A percentile compares a stretch with the other conserved stretches of the same genome.
phyloP scores from a whole-genome alignment of 2,797 vertebrate genomes.

The Champsocephalus esox region DNA sequence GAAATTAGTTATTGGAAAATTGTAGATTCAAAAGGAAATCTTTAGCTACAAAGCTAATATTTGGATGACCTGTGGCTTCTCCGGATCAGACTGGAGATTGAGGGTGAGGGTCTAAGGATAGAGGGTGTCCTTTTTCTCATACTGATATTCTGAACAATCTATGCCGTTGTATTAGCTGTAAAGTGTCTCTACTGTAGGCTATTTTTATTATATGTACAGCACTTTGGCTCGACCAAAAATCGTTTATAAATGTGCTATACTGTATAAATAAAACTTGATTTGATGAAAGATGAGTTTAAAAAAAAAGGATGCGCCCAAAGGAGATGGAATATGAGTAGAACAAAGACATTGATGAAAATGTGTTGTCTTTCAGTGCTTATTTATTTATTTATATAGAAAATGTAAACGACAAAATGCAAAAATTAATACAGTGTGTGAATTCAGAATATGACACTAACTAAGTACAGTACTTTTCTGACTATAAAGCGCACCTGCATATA shows the following conservation, averaged over 20 bases:
- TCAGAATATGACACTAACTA: slow-evolving; percentile 22
- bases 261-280: too few relatives aligned
- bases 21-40: slow-evolving; percentile 45
- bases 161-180: too few relatives aligned
- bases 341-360: slow-evolving; percentile 11
- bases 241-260: too few relatives aligned
- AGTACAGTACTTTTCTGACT: neutral
- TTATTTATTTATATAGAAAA: neutral
- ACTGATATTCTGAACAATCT: too few relatives aligned
- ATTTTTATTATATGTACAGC: too few relatives aligned
- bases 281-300: slow-evolving; percentile 18
- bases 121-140: too few relatives aligned
- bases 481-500: too few relatives aligned
- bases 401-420: neutral
- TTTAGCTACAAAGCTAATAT: slow-evolving; percentile 25
- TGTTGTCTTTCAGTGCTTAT: slow-evolving; percentile 16
- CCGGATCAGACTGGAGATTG: slow-evolving; percentile 9
- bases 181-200: too few relatives aligned
- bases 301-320: slow-evolving; percentile 23
- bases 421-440: neutral
- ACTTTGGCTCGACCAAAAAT: too few relatives aligned
- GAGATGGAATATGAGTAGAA: slow-evolving; percentile 43
- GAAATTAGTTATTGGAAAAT: slow-evolving; percentile 48
- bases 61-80: slow-evolving; percentile 45
- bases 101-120: too few relatives aligned